Percentiles rank a stretch among this genome's conserved stretches.
Evolutionary conservation across 2,888 invertebrate genomes (phyloP).

Genomic region (Deilephila porcellus): DNA sequence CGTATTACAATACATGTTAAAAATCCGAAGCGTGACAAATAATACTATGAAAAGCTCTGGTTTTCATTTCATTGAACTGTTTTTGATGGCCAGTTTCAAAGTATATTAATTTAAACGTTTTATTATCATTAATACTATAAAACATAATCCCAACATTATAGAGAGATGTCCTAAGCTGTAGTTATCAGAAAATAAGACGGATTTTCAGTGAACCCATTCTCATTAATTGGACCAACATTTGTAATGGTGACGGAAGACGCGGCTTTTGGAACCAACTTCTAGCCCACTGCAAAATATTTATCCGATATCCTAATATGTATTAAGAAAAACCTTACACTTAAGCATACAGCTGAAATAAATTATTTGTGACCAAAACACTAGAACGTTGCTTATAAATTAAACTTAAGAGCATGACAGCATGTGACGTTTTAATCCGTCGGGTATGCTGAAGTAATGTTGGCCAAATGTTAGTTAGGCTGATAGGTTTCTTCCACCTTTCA

Average conservation of each 20-base stretch:
- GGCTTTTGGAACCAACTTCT: no score
- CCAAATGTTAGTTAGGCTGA: neutral
- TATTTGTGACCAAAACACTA: neutral
- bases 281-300: no score
- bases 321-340: neutral
- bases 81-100: neutral
- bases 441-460: neutral
- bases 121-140: neutral
- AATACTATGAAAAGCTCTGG: conserved; percentile 17
- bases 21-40: conserved; percentile 3
- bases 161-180: no score
- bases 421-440: neutral
- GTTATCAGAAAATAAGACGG: no score
- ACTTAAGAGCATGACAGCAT: neutral
- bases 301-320: no score
- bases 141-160: no score
- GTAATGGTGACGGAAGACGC: no score
- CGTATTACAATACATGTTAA: neutral
- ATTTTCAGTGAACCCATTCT: no score
- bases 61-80: neutral
- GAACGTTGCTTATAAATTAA: neutral
- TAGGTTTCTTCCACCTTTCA: neutral
- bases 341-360: neutral
- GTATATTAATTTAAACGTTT: neutral
- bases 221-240: no score